phyloP scores from a whole-genome alignment of 2,797 vertebrate species.

The Clarias platycephalus region DNA sequence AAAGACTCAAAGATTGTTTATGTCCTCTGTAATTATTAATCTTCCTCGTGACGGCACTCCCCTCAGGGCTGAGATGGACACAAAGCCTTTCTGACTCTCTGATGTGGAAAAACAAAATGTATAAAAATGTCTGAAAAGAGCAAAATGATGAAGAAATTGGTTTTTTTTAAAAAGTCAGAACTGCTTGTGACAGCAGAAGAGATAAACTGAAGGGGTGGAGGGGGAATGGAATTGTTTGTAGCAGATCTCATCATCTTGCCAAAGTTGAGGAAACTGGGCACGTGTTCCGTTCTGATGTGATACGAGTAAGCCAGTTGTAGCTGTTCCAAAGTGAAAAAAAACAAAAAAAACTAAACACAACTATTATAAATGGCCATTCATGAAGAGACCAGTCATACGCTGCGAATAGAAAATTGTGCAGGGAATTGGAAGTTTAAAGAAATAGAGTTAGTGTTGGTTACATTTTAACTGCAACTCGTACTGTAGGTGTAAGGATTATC shows the following conservation, averaged over 20 bases:
- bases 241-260: background rate
- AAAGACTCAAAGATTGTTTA: constrained; percentile 78
- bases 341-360: background rate
- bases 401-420: background rate
- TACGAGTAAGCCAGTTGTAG: background rate
- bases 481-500: background rate
- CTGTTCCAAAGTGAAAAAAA: background rate
- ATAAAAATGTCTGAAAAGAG: constrained; percentile 50
- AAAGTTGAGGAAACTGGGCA: background rate
- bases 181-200: constrained; percentile 12
- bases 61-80: constrained; percentile 75
- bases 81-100: constrained; percentile 74
- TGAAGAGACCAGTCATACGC: background rate
- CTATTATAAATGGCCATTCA: background rate
- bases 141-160: constrained; percentile 27
- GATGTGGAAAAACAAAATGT: constrained; percentile 63
- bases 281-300: background rate
- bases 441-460: background rate
- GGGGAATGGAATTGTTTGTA: background rate
- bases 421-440: background rate
- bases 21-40: constrained; percentile 83
- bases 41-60: constrained; percentile 73
- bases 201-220: background rate
- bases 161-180: constrained; percentile 38
- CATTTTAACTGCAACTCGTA: background rate